These are phyloP conservation scores for Stegodyphus mimosarum DNA, from an alignment of 1,140 invertebrate species.

Conservation along the genomic window DNA sequence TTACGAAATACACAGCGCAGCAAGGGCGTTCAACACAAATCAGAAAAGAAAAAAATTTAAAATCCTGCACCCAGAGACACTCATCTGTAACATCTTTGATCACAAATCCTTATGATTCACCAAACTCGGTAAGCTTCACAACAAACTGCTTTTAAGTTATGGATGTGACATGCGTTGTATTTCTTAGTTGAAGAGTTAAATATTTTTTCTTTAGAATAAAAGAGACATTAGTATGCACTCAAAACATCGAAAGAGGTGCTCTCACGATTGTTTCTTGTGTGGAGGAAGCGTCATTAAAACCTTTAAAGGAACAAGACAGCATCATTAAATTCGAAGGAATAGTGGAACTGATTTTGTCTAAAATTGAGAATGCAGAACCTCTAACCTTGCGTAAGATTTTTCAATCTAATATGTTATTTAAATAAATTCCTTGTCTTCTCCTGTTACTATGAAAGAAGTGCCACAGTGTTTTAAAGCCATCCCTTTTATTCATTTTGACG, in stretches of 20 bases:
- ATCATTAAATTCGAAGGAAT: constrained; percentile 67
- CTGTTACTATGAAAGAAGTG: too few species aligned
- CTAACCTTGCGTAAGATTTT: background rate
- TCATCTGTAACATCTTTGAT: constrained; percentile 3
- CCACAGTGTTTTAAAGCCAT: too few species aligned
- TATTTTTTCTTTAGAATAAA: constrained; percentile 23
- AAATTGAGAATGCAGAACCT: background rate
- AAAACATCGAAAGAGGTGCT: constrained; percentile 15
- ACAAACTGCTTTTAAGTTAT: background rate
- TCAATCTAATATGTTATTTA: background rate
- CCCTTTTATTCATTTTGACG: too few species aligned
- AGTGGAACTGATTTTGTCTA: constrained; percentile 8
- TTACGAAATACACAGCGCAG: constrained; percentile 28
- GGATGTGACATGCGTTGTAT: too few species aligned
- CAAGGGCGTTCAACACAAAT: background rate
- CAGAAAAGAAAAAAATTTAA: constrained; percentile 26
- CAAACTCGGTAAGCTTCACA: constrained; percentile 15
- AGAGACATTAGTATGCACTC: constrained; percentile 23
- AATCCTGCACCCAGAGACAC: constrained; percentile 43
- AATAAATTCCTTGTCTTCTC: too few species aligned
- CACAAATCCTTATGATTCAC: constrained; percentile 15
- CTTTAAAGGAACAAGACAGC: constrained; percentile 65
- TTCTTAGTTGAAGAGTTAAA: background rate
- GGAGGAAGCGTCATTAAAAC: constrained; percentile 9
- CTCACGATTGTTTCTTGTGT: constrained; percentile 13